Base-by-base conservation (phyloP, 2,113 vertebrate species). In the Rhea americana region DNA sequence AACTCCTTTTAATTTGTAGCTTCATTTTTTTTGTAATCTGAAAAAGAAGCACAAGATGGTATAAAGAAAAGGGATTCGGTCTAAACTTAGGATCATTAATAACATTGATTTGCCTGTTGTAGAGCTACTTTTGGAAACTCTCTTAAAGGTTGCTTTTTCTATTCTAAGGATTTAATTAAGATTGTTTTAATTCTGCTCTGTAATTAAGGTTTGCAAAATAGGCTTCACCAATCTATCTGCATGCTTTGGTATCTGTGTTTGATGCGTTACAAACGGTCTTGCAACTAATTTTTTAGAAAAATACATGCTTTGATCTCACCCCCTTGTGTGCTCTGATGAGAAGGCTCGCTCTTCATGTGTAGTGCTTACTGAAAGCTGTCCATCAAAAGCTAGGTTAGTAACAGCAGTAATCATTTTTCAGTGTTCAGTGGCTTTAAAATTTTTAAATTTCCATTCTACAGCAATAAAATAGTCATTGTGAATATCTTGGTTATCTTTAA, bases 261-360 rank as follows among this genome's bases (percentile, higher is more conserved):
- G 22, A 58, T 35, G 30, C 43, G 22, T 61, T 72, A 25, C 35
- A 50, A 66, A 50, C 50, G n/a, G 28, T 30, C 15, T 61, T 39
- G 19, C n/a, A 61, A 56, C 13, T 53, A 62, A 43, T 70, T 61
- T 66, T 66, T 17, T 75, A 70, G 20, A 66, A 61, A 53, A 66
- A 43, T 18, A 7, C 18, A 1, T 41, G 1, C 37, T 87, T 59
- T 35, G 37, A 18, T 63, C 39, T 48, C 28, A 17, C 56, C 51
- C 66, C 25, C 35, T 18, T 16, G 39, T 26, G 84, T 85, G 30
- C 41, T 85, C 30, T 62, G 48, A 39, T 65, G 58, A 39, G 47
- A 13, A 50, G 26, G 12, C 10, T 67, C 24, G 2, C 28, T 45
- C 56, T 79, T n/a, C 0, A 0, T 16, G 48, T 70, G 50, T 14